Conservation (phyloP, 2,113 vertebrate genomes). For the Ammodytes dubius region DNA sequence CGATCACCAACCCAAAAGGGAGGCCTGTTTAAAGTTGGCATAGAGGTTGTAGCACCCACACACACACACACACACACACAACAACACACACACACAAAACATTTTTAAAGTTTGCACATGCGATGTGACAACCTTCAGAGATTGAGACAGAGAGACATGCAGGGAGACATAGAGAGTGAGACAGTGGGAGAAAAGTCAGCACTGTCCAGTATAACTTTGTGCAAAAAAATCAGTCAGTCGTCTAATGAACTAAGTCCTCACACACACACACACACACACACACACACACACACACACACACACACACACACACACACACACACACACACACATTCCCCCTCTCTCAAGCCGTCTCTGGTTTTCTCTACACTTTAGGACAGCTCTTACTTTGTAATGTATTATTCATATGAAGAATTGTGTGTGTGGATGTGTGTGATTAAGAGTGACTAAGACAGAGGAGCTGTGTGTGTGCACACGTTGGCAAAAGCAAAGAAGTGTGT, state of each 20-base stretch:
- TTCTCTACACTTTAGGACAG: slow-evolving; percentile 54
- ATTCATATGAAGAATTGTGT: slow-evolving; percentile 54
- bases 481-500: not conserved
- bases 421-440: not conserved
- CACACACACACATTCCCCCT: slow-evolving; percentile 44
- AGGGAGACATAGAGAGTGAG: slow-evolving; percentile 25
- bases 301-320: slow-evolving; percentile 42
- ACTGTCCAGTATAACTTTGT: slow-evolving; percentile 48
- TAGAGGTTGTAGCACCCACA: slow-evolving; percentile 56
- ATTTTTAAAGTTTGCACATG: slow-evolving; percentile 60
- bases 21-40: slow-evolving; percentile 48
- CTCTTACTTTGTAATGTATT: slow-evolving; percentile 61
- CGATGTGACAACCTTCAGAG: slow-evolving; percentile 61
- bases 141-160: slow-evolving; percentile 79
- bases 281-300: slow-evolving; percentile 32
- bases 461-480: slow-evolving; percentile 12
- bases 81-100: slow-evolving; percentile 26
- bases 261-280: slow-evolving; percentile 29
- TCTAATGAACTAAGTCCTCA: slow-evolving; percentile 36
- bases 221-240: slow-evolving; percentile 48
- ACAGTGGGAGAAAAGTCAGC: slow-evolving; percentile 33
- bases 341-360: slow-evolving; percentile 19
- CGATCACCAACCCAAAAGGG: slow-evolving; percentile 52
- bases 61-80: slow-evolving; percentile 6
- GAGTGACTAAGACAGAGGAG: not conserved